These are phyloP conservation scores for Pygocentrus nattereri DNA, from an alignment of 2,797 vertebrate species.

Conservation along the genomic window DNA sequence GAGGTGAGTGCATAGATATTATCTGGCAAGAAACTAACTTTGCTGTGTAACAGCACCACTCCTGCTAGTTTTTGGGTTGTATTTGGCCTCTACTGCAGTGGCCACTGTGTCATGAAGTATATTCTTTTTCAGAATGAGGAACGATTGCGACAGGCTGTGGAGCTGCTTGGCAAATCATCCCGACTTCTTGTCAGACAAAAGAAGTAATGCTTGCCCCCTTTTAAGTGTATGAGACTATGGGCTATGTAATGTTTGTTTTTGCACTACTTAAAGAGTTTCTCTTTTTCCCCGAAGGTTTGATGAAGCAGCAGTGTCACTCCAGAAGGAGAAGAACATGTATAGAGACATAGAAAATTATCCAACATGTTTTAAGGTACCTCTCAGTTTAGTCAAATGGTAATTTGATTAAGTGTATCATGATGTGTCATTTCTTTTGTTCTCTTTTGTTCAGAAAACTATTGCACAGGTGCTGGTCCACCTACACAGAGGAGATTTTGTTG, in stretches of 20 bases:
- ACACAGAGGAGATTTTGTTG: conserved; percentile 87
- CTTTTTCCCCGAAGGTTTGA: conserved; percentile 76
- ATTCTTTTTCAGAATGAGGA: conserved; percentile 83
- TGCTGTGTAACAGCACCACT: neutral
- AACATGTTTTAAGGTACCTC: conserved; percentile 87
- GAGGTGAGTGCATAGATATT: conserved; percentile 75
- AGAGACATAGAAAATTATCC: conserved; percentile 91
- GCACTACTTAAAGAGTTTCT: neutral
- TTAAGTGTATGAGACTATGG: neutral
- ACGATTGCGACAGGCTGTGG: conserved; percentile 85
- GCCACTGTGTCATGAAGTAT: neutral
- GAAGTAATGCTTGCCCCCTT: conserved; percentile 74
- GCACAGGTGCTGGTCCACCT: conserved; percentile 90
- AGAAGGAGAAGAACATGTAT: conserved; percentile 91
- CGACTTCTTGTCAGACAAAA: conserved; percentile 86
- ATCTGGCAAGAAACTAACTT: too few relatives aligned
- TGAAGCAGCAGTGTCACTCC: conserved; percentile 85
- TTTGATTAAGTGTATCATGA: neutral
- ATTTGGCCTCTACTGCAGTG: neutral
- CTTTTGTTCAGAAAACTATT: conserved; percentile 85
- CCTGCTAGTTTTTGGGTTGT: too few relatives aligned
- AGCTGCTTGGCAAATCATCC: conserved; percentile 87
- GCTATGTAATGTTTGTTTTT: neutral
- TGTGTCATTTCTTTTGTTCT: neutral
- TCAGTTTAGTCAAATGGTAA: neutral